Percentiles rank a stretch among this genome's conserved stretches.
Evolutionary conservation across 1,140 invertebrate genomes (phyloP).

Genomic region (Hylyphantes graminicola): DNA sequence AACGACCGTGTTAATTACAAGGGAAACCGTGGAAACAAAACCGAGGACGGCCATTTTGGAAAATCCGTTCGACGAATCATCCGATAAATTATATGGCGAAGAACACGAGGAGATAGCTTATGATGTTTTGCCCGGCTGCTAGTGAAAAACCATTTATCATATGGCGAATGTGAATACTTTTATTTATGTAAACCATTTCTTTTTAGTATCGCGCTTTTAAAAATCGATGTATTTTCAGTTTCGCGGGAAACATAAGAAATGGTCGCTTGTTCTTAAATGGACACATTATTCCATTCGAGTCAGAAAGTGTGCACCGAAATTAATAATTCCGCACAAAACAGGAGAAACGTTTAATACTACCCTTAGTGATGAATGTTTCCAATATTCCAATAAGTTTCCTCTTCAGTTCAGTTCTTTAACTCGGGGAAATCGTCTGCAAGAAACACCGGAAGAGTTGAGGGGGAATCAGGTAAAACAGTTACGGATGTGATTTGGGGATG

Average conservation of each 20-base stretch:
- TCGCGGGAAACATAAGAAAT: constrained; percentile 36
- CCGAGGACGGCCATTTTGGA: constrained; percentile 43
- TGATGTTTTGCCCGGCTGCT: constrained; percentile 17
- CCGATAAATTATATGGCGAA: constrained; percentile 31
- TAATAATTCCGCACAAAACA: constrained; percentile 57
- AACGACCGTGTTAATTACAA: constrained; percentile 58
- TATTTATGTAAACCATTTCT: constrained; percentile 49
- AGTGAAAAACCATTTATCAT: constrained; percentile 57
- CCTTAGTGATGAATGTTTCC: constrained; percentile 53
- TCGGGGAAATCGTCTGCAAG: constrained; percentile 37
- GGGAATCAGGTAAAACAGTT: constrained; percentile 13
- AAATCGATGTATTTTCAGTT: constrained; percentile 54
- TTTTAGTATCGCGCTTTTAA: constrained; percentile 35
- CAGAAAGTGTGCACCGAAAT: constrained; percentile 34
- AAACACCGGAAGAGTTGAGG: constrained; percentile 17
- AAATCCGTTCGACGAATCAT: constrained; percentile 16
- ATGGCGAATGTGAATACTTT: constrained; percentile 11
- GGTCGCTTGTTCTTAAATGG: constrained; percentile 38
- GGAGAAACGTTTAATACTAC: constrained; percentile 43
- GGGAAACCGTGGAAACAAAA: constrained; percentile 32
- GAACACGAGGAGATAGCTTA: constrained; percentile 3
- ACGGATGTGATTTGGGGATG: constrained; percentile 37
- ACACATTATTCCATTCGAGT: constrained; percentile 40
- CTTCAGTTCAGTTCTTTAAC: constrained; percentile 22
- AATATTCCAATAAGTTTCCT: constrained; percentile 55